Percentiles rank a stretch among this genome's conserved stretches.
Conservation (phyloP, 2,113 vertebrate species). For the Lamprotornis superbus region DNA sequence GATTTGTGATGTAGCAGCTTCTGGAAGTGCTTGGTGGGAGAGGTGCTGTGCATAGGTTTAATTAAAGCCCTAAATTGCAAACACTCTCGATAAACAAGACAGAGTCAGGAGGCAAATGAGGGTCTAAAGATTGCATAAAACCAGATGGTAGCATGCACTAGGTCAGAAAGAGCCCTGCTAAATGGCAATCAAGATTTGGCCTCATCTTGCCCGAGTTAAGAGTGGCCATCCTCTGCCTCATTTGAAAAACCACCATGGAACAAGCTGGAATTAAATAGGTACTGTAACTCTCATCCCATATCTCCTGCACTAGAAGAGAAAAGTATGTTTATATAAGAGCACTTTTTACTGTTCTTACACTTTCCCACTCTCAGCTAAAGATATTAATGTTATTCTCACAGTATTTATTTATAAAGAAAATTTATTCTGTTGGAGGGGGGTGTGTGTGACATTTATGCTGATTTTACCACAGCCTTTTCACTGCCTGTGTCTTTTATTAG, state of each 20-base stretch:
- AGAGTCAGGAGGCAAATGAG: background rate
- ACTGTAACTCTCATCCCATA: background rate
- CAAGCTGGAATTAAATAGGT: background rate
- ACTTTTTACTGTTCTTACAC: background rate
- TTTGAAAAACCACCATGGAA: background rate
- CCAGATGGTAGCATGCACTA: background rate
- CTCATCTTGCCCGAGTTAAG: rapidly evolving
- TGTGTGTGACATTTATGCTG: conserved; percentile 49
- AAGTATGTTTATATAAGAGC: conserved; percentile 10
- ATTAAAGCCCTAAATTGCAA: background rate
- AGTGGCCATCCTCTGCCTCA: background rate
- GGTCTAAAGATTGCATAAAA: background rate
- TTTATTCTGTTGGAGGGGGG: conserved; percentile 46
- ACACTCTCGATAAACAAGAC: background rate
- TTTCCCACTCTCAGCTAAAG: conserved; percentile 40
- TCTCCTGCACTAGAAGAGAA: background rate
- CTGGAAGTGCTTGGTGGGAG: background rate
- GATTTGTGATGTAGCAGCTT: background rate
- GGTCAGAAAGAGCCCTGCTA: background rate
- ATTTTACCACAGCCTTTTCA: conserved; percentile 64
- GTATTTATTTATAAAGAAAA: conserved; percentile 66
- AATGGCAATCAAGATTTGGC: background rate
- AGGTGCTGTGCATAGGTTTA: background rate
- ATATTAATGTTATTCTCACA: conserved; percentile 51
- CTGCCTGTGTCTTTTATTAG: conserved; percentile 51